Evolutionary conservation across 2,888 invertebrate genomes (phyloP).

Genomic region (Phyto melanocephala): DNA sequence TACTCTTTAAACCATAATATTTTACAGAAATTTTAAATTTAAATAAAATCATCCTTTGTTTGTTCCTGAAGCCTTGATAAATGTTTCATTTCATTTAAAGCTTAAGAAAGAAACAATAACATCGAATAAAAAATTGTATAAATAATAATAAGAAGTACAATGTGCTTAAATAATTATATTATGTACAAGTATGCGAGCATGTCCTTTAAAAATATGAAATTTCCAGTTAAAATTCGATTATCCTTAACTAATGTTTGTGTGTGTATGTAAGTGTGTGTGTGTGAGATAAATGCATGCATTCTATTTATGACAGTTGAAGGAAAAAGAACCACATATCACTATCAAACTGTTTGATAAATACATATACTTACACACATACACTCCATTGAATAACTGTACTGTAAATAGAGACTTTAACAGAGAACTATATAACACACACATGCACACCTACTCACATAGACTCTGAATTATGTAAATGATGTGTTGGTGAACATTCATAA

Average conservation of each 20-base stretch:
- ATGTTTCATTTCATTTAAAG: background rate
- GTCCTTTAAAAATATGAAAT: slow-evolving; percentile 43
- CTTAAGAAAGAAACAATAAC: background rate
- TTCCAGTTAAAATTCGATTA: slow-evolving; percentile 46
- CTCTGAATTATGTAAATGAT: background rate
- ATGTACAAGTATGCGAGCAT: background rate
- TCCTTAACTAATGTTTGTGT: background rate
- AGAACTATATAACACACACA: background rate
- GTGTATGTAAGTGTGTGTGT: too few species aligned
- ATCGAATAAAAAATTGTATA: background rate
- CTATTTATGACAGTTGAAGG: background rate
- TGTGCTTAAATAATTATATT: background rate
- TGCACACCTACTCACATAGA: background rate
- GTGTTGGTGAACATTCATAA: background rate
- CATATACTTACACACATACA: too few species aligned
- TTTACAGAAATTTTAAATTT: too few species aligned
- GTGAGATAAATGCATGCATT: background rate
- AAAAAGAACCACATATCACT: background rate
- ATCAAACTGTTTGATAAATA: background rate
- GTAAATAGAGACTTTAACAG: background rate
- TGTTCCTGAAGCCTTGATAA: background rate
- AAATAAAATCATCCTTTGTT: too few species aligned
- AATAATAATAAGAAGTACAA: too few species aligned
- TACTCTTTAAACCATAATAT: too few species aligned
- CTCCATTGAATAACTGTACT: slow-evolving; percentile 27